A percentile compares a stretch with the other conserved stretches of the same genome.
These are phyloP conservation scores for Onchidella celtica DNA, from an alignment of 2,888 invertebrate genomes.

Conservation along the genomic window DNA sequence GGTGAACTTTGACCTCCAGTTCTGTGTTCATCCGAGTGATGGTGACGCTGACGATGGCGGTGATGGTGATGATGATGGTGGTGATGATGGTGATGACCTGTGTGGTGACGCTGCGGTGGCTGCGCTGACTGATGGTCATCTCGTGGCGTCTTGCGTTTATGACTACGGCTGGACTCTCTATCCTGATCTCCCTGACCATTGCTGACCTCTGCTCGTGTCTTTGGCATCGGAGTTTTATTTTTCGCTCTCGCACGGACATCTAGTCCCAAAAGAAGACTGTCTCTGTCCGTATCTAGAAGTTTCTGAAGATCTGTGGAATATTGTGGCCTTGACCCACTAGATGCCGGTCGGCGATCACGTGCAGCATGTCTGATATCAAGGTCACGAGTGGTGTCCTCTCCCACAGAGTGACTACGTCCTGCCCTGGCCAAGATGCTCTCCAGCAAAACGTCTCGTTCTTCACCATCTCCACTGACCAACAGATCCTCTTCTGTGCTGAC, in stretches of 20 bases:
- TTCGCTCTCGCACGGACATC: background rate
- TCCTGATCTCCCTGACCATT: background rate
- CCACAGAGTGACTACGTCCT: background rate
- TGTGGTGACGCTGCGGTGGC: background rate
- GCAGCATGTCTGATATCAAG: background rate
- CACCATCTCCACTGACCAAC: background rate
- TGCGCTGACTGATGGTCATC: background rate
- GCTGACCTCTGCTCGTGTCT: background rate
- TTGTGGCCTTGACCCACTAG: too few relatives aligned
- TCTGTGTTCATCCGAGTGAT: too few relatives aligned
- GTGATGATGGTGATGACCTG: conserved; percentile 17
- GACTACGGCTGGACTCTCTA: background rate
- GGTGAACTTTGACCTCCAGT: too few relatives aligned
- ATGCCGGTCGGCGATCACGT: too few relatives aligned
- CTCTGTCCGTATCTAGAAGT: background rate
- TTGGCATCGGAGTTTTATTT: background rate
- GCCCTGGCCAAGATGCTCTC: background rate
- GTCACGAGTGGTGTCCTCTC: background rate
- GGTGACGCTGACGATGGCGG: background rate
- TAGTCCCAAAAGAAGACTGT: background rate
- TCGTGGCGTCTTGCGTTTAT: too few relatives aligned
- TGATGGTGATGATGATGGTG: conserved; percentile 9
- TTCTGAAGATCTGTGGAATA: background rate
- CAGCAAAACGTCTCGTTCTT: conserved; percentile 1
- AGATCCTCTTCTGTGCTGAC: background rate